phyloP scores from a whole-genome alignment of 2,797 vertebrate species.

The Bradypodion ventrale region DNA sequence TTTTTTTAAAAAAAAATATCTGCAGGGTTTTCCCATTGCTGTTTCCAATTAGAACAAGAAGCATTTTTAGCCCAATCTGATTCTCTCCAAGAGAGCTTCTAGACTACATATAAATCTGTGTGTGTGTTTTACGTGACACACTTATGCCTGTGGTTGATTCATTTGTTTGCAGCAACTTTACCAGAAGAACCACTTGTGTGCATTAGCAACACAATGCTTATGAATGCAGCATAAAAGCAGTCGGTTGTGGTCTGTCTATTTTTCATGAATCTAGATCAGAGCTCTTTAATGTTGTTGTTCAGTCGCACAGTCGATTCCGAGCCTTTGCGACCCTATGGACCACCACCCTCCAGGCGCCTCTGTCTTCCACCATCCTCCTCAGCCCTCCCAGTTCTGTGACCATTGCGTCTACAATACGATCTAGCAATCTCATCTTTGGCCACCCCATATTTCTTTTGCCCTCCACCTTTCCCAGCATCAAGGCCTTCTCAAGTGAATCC shows the following conservation, averaged over 20 bases:
- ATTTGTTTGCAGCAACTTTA: background rate
- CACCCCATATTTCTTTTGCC: no score
- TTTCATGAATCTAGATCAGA: background rate
- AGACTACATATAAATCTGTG: background rate
- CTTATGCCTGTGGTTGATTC: constrained; percentile 5
- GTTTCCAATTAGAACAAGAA: background rate
- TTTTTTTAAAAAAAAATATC: background rate
- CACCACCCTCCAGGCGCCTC: no score
- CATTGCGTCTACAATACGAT: no score
- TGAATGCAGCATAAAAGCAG: background rate
- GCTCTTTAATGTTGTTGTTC: no score
- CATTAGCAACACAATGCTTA: background rate
- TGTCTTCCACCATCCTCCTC: no score
- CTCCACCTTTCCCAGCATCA: no score
- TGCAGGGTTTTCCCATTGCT: background rate
- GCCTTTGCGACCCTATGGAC: no score
- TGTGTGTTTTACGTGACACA: background rate
- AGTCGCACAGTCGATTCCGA: no score
- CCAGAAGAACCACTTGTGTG: background rate
- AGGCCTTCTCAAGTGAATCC: no score
- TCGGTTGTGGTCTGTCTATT: background rate
- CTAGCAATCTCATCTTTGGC: no score
- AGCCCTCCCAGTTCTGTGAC: no score
- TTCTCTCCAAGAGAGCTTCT: background rate
- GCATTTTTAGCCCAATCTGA: background rate